phyloP scores from a whole-genome alignment of 2,113 vertebrate species.

The Mungos mungo region DNA sequence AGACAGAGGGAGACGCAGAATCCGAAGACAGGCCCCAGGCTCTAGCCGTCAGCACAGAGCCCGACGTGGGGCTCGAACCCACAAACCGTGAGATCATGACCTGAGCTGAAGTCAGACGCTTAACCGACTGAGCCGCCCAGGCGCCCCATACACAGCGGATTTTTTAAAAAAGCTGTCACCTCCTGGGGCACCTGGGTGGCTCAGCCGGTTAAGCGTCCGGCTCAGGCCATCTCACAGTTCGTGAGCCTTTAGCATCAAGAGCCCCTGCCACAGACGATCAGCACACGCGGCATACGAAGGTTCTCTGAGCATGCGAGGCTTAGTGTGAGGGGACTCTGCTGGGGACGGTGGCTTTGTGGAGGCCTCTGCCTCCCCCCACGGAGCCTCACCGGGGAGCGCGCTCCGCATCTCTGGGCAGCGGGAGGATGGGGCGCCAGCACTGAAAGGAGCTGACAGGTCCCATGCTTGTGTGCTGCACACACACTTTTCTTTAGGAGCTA shows the following conservation, averaged over 20 bases:
- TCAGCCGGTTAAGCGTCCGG: background rate
- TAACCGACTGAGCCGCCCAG: too few species aligned
- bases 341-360: background rate
- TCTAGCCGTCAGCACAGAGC: too few species aligned
- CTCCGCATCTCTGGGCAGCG: background rate
- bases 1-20: too few species aligned
- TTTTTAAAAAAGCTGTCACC: too few species aligned
- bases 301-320: background rate
- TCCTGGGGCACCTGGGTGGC: background rate
- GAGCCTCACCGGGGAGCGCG: fast-evolving
- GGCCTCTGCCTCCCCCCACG: fast-evolving
- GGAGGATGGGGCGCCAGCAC: fast-evolving
- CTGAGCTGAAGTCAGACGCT: too few species aligned
- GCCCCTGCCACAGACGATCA: background rate
- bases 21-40: too few species aligned
- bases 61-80: too few species aligned
- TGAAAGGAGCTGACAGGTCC: too few species aligned
- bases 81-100: too few species aligned
- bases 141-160: fast-evolving
- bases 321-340: fast-evolving
- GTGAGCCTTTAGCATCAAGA: too few species aligned
- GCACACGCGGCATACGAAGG: background rate
- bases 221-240: too few species aligned
- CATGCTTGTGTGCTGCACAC: fast-evolving
- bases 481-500: background rate